Conservation (phyloP, 2,113 vertebrate species). For the Epinephelus fuscoguttatus region DNA sequence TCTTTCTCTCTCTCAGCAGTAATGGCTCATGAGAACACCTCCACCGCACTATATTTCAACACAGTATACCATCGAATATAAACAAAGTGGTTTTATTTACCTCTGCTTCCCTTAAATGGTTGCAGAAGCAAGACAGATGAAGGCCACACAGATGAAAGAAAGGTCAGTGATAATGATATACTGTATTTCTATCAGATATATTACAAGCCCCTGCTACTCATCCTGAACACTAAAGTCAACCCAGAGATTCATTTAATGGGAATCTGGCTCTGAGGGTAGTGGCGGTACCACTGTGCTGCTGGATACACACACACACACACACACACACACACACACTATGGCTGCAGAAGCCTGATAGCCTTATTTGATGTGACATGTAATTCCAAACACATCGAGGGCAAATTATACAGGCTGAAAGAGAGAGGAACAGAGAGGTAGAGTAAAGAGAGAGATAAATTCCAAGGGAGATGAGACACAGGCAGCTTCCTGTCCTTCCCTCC, state of each 20-base stretch:
- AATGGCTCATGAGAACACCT: neutral
- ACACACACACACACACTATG: slow-evolving; percentile 16
- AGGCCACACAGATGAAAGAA: slow-evolving; percentile 11
- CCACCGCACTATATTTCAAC: neutral
- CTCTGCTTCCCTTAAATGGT: neutral
- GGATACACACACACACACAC: neutral
- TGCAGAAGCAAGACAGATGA: slow-evolving; percentile 5
- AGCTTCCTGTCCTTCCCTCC: slow-evolving; percentile 14
- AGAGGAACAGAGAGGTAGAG: slow-evolving; percentile 9
- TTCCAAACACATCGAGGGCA: slow-evolving; percentile 58
- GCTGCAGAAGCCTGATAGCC: slow-evolving; percentile 51
- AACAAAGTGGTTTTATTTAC: neutral
- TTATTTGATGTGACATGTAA: slow-evolving; percentile 68
- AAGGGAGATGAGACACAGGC: slow-evolving; percentile 12
- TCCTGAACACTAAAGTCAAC: slow-evolving; percentile 23
- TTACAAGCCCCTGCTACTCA: slow-evolving; percentile 16
- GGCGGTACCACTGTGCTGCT: neutral
- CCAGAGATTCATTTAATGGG: slow-evolving; percentile 35
- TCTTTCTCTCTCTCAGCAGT: neutral
- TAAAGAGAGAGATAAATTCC: slow-evolving; percentile 29
- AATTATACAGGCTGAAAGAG: slow-evolving; percentile 50
- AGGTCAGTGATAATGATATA: slow-evolving; percentile 20
- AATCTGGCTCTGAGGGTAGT: slow-evolving; percentile 14
- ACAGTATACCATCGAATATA: neutral
- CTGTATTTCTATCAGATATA: slow-evolving; percentile 29